Conservation (phyloP, 2,888 invertebrate species). For the Drosophila austrosaltans region DNA sequence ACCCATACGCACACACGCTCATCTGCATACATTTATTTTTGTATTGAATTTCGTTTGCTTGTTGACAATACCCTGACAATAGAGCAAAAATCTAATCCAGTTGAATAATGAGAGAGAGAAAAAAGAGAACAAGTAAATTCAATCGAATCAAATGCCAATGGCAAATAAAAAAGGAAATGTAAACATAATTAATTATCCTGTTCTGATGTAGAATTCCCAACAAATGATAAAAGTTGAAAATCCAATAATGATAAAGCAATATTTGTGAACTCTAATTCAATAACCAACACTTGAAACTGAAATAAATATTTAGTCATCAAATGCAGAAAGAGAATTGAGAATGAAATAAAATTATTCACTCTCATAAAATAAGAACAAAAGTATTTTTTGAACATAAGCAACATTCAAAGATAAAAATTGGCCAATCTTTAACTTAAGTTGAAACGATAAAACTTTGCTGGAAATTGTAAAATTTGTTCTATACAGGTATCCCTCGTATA, state of each 20-base stretch:
- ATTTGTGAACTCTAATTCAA: background rate
- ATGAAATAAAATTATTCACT: too few relatives aligned
- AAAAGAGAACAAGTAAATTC: background rate
- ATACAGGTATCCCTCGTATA: too few relatives aligned
- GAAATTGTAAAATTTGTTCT: too few relatives aligned
- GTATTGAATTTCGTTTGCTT: conserved; percentile 53
- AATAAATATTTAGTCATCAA: too few relatives aligned
- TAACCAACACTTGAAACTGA: background rate
- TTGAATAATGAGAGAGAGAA: background rate
- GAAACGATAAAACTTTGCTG: too few relatives aligned
- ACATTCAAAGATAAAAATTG: too few relatives aligned
- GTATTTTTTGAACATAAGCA: too few relatives aligned
- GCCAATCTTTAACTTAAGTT: too few relatives aligned
- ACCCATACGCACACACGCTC: conserved; percentile 7
- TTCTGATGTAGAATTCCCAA: background rate
- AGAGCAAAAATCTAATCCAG: conserved; percentile 5
- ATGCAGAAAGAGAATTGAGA: too few relatives aligned
- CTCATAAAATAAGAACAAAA: too few relatives aligned
- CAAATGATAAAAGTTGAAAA: background rate
- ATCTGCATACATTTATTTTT: conserved; percentile 23
- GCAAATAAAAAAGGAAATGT: background rate
- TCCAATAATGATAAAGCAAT: background rate
- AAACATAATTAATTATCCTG: conserved; percentile 1
- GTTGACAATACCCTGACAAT: conserved; percentile 16
- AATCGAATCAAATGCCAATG: conserved; percentile 7